Percentiles rank a stretch among this genome's conserved stretches.
Conservation (phyloP, 53 echinoderm and acorn worm genomes). For the Temnopleurus reevesii region DNA sequence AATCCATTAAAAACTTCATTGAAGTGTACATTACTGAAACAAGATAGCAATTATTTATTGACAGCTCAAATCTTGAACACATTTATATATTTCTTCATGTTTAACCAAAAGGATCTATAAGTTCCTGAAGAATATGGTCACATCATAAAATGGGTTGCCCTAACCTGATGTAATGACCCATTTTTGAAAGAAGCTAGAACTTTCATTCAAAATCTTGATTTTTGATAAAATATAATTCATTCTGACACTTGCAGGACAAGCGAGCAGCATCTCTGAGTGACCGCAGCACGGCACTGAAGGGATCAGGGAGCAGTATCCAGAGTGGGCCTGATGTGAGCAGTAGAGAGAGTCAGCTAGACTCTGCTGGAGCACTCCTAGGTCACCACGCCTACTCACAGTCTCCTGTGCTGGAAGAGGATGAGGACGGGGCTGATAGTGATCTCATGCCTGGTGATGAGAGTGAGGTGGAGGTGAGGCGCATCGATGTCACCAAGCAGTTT, state of each 20-base stretch:
- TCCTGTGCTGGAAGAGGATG: slow-evolving; percentile 54
- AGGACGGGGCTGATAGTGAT: slow-evolving; percentile 78
- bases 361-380: slow-evolving; percentile 74
- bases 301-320: slow-evolving; percentile 67
- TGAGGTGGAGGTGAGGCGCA: slow-evolving; percentile 65
- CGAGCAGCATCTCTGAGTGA: slow-evolving; percentile 62
- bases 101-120: too few species aligned
- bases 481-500: slow-evolving; percentile 74
- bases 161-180: too few species aligned
- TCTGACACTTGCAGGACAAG: slow-evolving; percentile 47
- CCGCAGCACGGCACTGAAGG: slow-evolving; percentile 50
- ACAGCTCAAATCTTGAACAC: too few species aligned
- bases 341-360: slow-evolving; percentile 85
- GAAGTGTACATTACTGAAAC: too few species aligned
- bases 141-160: too few species aligned
- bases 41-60: too few species aligned
- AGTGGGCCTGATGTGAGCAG: slow-evolving; percentile 79
- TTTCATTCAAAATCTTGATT: too few species aligned
- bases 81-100: too few species aligned
- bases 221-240: too few species aligned
- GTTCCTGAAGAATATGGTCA: too few species aligned
- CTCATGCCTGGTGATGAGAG: slow-evolving; percentile 89
- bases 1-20: too few species aligned
- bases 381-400: slow-evolving; percentile 24
- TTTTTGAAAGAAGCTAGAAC: too few species aligned